Evolutionary conservation across 2,797 vertebrate genomes (phyloP).

Genomic region (Lutjanus argentimaculatus): DNA sequence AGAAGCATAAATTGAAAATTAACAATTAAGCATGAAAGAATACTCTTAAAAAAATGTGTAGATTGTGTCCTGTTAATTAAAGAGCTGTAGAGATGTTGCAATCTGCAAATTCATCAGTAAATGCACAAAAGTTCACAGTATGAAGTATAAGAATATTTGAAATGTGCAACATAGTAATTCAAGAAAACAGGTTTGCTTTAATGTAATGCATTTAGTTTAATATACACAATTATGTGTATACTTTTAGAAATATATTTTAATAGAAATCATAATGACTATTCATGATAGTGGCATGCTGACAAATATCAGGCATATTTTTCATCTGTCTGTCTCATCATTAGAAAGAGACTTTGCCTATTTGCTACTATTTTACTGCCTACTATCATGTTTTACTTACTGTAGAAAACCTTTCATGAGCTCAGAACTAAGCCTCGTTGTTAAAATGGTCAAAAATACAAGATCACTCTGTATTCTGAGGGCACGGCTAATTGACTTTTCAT

Average conservation of each 20-base stretch:
- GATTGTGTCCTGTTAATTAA: no score
- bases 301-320: neutral
- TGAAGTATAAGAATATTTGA: no score
- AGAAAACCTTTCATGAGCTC: neutral
- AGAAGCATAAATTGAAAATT: no score
- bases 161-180: no score
- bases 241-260: neutral
- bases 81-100: no score
- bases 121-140: no score
- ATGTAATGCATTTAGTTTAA: no score
- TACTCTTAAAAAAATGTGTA: no score
- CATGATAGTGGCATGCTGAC: neutral
- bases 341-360: neutral
- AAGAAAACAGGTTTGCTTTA: no score
- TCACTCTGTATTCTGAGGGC: neutral
- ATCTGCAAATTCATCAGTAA: no score
- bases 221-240: neutral
- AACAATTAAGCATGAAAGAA: no score
- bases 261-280: neutral
- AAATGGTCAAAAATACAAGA: slow-evolving; percentile 10
- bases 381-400: neutral
- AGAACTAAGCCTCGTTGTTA: neutral
- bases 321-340: neutral
- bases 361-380: neutral
- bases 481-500: neutral